Base-by-base conservation (phyloP, 1,140 invertebrate genomes). In the Drosophila novamexicana region DNA sequence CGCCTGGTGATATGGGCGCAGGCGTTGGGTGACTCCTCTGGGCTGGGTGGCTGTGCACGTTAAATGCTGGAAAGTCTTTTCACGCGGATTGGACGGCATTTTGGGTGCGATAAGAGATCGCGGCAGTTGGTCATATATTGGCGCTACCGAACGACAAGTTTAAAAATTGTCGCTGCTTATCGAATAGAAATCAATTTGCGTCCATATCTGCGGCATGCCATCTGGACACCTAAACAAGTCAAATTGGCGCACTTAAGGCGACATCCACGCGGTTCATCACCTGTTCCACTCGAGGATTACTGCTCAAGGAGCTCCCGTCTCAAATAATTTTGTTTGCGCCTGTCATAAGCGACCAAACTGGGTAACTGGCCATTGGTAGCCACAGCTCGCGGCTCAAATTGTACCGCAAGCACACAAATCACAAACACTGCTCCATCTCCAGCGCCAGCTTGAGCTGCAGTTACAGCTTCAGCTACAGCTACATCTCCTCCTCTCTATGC, bases 371-470 rank as follows among this genome's bases (percentile, higher is more conserved):
- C 77, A 89, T 84, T 81, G 83, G 82, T 88, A 82, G 83, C 79
- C 76, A 77, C 79, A 82, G 84, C 84, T 89, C 52, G 84, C 63
- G 84, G 84, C 84, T 88, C 84, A 88, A 88, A 88, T 88, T 88
- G 84, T 88, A 88, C 84, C 84, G 84, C 84, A 84, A 88, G 80
- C 84, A 83, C 84, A 88, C 84, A 88, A 88, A 88, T 88, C 84
- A 88, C 75, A 80, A 72, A 68, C 69, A 56, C 80, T 77, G 65
- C 79, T 73, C 71, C 83, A 64, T 71, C 66, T 64, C 29, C 52
- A 18, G 52, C 52, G 37, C 6, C 10, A n/a, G 10, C 50, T 57
- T 49, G 14, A 45, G 34, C 39, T 32, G 7, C 36, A 40, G 50
- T 59, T 58, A 32, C 44, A 34, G 34, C 71, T 14, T 6, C 53